Base-by-base conservation (phyloP, 2,888 invertebrate species). In the Ectemnius lituratus region DNA sequence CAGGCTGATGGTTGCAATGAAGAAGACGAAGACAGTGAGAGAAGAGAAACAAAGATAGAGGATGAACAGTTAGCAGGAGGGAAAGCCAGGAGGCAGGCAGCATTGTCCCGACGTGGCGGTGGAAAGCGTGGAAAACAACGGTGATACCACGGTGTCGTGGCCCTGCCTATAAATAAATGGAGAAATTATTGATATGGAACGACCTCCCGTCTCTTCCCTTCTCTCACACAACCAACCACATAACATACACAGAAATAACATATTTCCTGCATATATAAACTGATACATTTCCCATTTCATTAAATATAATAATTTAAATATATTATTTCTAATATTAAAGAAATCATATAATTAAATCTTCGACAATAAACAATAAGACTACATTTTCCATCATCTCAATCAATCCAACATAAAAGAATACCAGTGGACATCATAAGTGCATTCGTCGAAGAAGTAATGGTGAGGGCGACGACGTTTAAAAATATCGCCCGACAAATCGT, bases 131-230 rank as follows among this genome's bases (percentile, higher is more conserved):
- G 86, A 87, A 87, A 88, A 88, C 87, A 88, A 88, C 85, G 79
- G 81, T 80, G 89, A 88, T 88, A 86, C 79, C 78, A 76, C 76
- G 80, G 81, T 87, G 82, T 85, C 84, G 81, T 82, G 85, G 84
- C 84, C 80, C 81, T 82, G 84, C 84, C 88, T 88, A 88, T 88
- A 88, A 88, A 88, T 88, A 88, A 86, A 82, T 76, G 81, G 84
- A 85, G 84, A 81, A 85, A 80, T 84, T 86, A 85, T 88, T 88
- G 88, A 88, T 86, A 87, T 81, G 84, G 76, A 82, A 81, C 82
- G 84, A 83, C 80, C 82, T 85, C 77, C 20, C 61, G 62, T 66
- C 60, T 49, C 27, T 46, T 56, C 20, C 47, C 52, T 46, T 47
- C 27, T 45, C 49, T 45, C 60, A 18, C 46, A 20, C 62, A 37